Base-by-base conservation (phyloP, 1,140 invertebrate species). In the Antheraea mylitta region DNA sequence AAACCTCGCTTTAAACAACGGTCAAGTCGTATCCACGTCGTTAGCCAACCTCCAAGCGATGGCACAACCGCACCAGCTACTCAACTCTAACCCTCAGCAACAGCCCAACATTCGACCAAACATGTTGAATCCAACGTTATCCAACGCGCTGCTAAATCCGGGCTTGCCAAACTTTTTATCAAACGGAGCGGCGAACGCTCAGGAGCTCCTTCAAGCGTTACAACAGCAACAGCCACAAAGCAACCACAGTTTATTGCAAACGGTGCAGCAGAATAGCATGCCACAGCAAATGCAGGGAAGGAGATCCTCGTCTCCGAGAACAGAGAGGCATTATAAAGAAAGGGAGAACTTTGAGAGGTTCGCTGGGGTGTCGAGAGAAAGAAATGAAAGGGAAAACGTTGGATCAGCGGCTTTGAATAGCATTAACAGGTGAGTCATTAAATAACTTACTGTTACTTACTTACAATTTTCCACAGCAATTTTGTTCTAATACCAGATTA, bases 11-110 rank as follows among this genome's bases (percentile, higher is more conserved):
- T 93, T 96, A 80, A 97, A 96, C 86, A 96, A 96, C 81, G 96
- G 96, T 37, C 96, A 97, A 93, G 95, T 97, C 48, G 95, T 97
- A 3, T 96, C 96, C n/a, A 97, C 96, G 7, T 97, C 96, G 19
- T 89, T 97, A 37, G 96, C 96, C 30, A 97, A 96, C 88, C 93
- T 97, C 53, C 96, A 97, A 86, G 95, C 96, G 18, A 94, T 97
- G 91, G 95, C 96, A 5, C 96, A 96, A 81, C 94, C 95, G 0
- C 94, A 95, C 76, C 93, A 93, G 69, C 82, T 93, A 10, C 81
- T 93, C 2, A 92, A 91, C 73, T 90, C 89, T 60, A 92, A 87
- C 65, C 86, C 81, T 0, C 87, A 88, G 61, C 83, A 90, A 64
- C 78, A 79, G 48, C 62, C 78, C 64, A 93, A 92, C 75, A 93